A percentile compares a stretch with the other conserved stretches of the same genome.
These are phyloP conservation scores for Tapirus indicus DNA, from an alignment of 2,797 vertebrate genomes.

Conservation along the genomic window DNA sequence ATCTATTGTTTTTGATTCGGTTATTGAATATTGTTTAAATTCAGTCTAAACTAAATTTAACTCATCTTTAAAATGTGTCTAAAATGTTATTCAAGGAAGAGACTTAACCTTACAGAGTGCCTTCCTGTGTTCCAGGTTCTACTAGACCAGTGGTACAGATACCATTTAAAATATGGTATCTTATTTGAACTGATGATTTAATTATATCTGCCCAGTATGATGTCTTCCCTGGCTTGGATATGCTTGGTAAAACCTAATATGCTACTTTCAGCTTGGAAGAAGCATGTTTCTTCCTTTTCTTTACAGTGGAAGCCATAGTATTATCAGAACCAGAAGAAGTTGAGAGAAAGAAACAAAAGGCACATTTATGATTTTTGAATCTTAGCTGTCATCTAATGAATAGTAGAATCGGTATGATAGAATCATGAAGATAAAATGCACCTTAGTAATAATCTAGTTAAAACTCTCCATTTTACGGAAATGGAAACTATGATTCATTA, in stretches of 20 bases:
- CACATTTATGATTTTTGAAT: conserved; percentile 23
- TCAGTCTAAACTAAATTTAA: neutral
- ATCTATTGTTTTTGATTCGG: neutral
- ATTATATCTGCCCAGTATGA: neutral
- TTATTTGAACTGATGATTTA: conserved; percentile 31
- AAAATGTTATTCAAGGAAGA: neutral
- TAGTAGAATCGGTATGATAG: neutral
- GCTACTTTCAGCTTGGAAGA: neutral
- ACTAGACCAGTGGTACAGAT: neutral
- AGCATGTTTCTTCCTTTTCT: neutral
- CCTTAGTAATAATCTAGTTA: conserved; percentile 16
- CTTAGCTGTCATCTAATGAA: neutral
- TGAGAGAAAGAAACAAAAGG: neutral
- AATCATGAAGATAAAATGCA: conserved; percentile 23
- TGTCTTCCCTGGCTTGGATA: neutral
- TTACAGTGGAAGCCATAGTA: neutral
- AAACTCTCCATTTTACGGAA: neutral
- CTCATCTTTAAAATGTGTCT: conserved; percentile 35
- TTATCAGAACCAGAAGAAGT: neutral
- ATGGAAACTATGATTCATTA: neutral
- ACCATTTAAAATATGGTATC: neutral
- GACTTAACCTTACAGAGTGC: neutral
- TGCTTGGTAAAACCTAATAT: neutral
- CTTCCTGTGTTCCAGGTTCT: neutral
- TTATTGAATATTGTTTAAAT: conserved; percentile 7